Evolutionary conservation across 53 echinoderm and acorn worm genomes (phyloP), one percentile per base, ranked within the genome.

Genomic region (Pentamera pediparva): DNA sequence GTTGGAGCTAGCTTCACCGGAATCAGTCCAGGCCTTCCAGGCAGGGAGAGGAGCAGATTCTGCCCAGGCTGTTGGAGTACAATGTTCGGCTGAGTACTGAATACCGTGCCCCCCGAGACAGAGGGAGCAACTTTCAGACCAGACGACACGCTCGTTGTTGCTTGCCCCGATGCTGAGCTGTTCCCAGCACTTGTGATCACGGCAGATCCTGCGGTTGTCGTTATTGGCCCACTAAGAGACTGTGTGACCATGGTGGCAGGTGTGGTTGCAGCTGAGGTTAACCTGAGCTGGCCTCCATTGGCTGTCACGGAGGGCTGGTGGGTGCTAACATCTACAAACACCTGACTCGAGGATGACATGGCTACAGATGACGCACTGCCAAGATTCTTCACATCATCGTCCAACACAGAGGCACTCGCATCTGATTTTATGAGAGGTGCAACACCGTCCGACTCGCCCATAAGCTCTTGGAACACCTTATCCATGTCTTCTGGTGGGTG

Each of bases 1-100:
- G 81, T 75, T 25, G 82, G 85, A 22, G 92, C 82, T 26, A 92
- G 87, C 38, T 87, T 81, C 4, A 92, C 79, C 1, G 92, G 92
- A 35, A 92, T 39, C 9, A 37, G 74, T 6, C 81, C 78, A 32
- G 90, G 86, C 10, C 83, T 69, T 3, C 83, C 81, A 58, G 89
- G 89, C 51, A 89, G 86, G 9, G 83, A 77, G 27, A 92, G 51
- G 39, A 92, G 76, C 19, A 92, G 74, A 19, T 83, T 86, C 81
- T 92, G 93, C 37, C 84, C 64, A 29, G 60, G 78, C 35, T 76
- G 69, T 22, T 78, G 78, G 18, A 72, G 22, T 54, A 72, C 54
- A 18, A 72, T 31, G 53, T 72, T 72, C 26, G 35, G 73, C 32
- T 54, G 73, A 13, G 19, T 31, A 25, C 50, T 54, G 22, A 33